These are phyloP conservation scores for Campoplex capitator DNA, from an alignment of 2,888 invertebrate species.

Conservation along the genomic window DNA sequence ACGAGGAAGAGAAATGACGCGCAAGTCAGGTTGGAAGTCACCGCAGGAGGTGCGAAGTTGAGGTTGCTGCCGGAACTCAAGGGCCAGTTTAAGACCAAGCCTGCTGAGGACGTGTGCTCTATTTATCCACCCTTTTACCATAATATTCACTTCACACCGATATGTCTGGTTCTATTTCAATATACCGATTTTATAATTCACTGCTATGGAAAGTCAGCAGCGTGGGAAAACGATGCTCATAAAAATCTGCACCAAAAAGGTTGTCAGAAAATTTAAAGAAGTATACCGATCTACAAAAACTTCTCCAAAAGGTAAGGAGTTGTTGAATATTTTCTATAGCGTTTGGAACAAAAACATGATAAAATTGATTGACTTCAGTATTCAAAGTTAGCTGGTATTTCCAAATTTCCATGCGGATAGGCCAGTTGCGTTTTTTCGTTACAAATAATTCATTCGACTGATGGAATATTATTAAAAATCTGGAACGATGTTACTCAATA, in stretches of 20 bases:
- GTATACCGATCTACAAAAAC: too few species aligned
- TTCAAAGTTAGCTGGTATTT: background rate
- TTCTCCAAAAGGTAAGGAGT: too few species aligned
- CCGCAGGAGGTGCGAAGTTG: slow-evolving; percentile 47
- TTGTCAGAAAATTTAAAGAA: too few species aligned
- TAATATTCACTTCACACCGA: slow-evolving; percentile 17
- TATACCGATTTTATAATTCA: background rate
- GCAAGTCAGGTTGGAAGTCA: slow-evolving; percentile 40
- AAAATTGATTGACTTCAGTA: too few species aligned
- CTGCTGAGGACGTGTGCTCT: slow-evolving; percentile 30
- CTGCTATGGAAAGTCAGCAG: background rate
- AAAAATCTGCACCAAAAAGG: too few species aligned
- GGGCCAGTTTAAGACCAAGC: slow-evolving; percentile 23
- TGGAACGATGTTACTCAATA: background rate
- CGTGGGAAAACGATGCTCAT: background rate
- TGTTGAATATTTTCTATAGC: too few species aligned
- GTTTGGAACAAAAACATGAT: too few species aligned
- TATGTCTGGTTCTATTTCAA: slow-evolving; percentile 3
- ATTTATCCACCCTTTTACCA: slow-evolving; percentile 42
- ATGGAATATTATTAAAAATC: background rate
- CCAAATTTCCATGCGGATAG: too few species aligned
- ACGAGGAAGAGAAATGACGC: slow-evolving; percentile 21
- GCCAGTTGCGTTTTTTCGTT: background rate
- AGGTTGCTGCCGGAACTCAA: slow-evolving; percentile 11
- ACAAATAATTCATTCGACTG: background rate